Base-by-base conservation (phyloP, 1,140 invertebrate genomes). In the Dendrolimus punctatus region DNA sequence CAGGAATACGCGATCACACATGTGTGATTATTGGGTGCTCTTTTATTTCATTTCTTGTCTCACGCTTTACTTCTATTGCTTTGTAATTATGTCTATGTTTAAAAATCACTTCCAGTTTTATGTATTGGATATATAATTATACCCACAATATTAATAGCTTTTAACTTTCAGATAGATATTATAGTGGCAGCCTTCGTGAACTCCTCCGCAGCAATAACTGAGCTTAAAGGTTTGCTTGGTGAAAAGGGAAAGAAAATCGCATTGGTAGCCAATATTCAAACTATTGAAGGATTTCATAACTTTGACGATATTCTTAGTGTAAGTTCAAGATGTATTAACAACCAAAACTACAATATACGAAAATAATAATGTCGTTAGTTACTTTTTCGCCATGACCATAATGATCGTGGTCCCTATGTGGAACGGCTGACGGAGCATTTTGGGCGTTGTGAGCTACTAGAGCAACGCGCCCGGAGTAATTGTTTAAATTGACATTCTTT, bases 111-210 rank as follows among this genome's bases (percentile, higher is more conserved):
- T 23, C 23, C 23, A 23, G 23, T 23, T 9, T 45, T 6, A 45
- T 45, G 6, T 45, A n/a, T 45, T 45, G 6, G n/a, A 2, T 8
- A 45, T 45, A 23, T 23, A 23, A 3, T 23, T 23, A 23, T 23
- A 23, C 3, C 23, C 23, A 23, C 23, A 23, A 23, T 23, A 23
- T 23, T 23, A 37, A 51, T 51, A 9, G 38, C 45, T 51, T 63
- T 58, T 65, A 44, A 38, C 68, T 64, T 84, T 68, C 58, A 84
- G 80, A 60, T 86, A 49, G 94, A 95, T 72, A 95, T 96, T 86
- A 79, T 95, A 46, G 93, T 95, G 82, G 94, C 94, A 7, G 93
- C 94, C 8, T 96, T 95, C 79, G 93, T 95, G 61, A 87, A 92
- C 59, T 90, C 91, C 73, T 91, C 90, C 56, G 87, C 83, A 45